Conservation (phyloP, 2,888 invertebrate genomes). For the Stenodema calcarata region DNA sequence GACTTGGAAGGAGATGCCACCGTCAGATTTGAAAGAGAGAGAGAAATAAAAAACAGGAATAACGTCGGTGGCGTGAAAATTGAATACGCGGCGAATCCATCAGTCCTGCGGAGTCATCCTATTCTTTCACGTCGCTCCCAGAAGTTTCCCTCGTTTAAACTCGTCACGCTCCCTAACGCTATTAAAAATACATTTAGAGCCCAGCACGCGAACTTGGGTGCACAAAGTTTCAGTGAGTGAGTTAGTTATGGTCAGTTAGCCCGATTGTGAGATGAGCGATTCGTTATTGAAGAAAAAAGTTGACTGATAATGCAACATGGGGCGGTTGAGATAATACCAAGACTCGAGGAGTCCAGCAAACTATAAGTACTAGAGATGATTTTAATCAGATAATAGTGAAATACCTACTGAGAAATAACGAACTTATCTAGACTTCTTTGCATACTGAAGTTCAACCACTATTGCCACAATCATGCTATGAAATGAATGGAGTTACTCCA, state of each 20-base stretch:
- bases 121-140: not conserved
- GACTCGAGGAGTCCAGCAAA: too few species aligned
- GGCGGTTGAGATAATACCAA: too few species aligned
- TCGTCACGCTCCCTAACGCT: slow-evolving; percentile 4
- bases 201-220: not conserved
- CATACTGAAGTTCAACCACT: too few species aligned
- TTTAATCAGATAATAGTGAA: too few species aligned
- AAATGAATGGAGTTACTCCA: too few species aligned
- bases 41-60: too few species aligned
- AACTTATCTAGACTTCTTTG: too few species aligned
- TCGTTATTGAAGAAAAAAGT: too few species aligned
- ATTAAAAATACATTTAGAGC: slow-evolving; percentile 13
- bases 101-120: not conserved
- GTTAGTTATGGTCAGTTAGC: not conserved
- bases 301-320: too few species aligned
- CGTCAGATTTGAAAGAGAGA: not conserved
- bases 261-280: not conserved
- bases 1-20: not conserved
- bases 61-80: not conserved
- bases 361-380: too few species aligned
- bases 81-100: not conserved
- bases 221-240: slow-evolving; percentile 7
- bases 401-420: too few species aligned
- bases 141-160: not conserved
- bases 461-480: too few species aligned